Base-by-base conservation (phyloP, 2,888 invertebrate genomes). In the Tetramorium bicarinatum region DNA sequence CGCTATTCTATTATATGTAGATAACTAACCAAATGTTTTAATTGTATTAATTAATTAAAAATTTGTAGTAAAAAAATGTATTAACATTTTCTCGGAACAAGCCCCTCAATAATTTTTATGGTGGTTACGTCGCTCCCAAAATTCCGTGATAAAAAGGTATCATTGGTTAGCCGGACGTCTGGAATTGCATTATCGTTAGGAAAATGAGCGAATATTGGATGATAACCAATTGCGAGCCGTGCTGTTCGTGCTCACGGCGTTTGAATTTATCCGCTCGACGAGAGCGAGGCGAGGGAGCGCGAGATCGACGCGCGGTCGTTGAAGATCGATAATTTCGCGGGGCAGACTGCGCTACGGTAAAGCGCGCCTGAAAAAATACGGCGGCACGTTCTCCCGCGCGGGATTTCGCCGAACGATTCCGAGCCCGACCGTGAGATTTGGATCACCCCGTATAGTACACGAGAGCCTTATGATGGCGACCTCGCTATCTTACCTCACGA, bases 401-500 rank as follows among this genome's bases (percentile, higher is more conserved):
- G 52, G 29, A 79, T 79, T 71, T 71, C 61, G 49, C 49, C 69
- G 67, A 80, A 75, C 75, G 80, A 69, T 74, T 74, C 71, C 62
- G 74, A 64, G 52, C 25, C 54, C 67, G 89, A 84, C 89, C 89
- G 81, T 79, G 87, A 88, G 88, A 91, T 92, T 92, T 91, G 91
- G 92, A 93, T 91, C 93, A 90, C 89, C 91, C 92, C 90, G 92
- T 90, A 92, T 74, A 88, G 85, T 84, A 86, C 84, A 87, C 85
- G 85, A 85, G 84, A 92, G 87, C 88, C 91, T 92, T 91, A 91
- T 88, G 92, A 92, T 91, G 91, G 91, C 92, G 91, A 91, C 90
- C 91, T 87, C 90, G 90, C 89, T 92, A 92, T 93, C 92, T 92
- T 87, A 88, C 91, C 91, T 93, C 93, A 87, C 91, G 91, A 93